phyloP scores from a whole-genome alignment of 2,113 vertebrate genomes.

The Gorsachius goisagi region DNA sequence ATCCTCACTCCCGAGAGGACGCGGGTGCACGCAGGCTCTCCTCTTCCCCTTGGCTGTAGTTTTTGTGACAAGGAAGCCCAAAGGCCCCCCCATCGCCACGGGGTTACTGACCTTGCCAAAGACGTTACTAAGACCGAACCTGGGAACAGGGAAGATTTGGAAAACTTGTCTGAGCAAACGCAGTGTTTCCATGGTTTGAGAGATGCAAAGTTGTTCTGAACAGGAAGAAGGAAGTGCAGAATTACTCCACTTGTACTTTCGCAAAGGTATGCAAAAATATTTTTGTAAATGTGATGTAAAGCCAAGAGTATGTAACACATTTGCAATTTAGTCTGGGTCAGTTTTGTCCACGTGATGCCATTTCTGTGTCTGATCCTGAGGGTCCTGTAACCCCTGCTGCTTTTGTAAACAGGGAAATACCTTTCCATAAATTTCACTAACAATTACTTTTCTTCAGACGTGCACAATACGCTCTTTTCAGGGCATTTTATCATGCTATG shows the following conservation, averaged over 20 bases:
- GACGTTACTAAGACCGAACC: background rate
- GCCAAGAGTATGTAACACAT: background rate
- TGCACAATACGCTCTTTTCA: background rate
- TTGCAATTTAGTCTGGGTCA: background rate
- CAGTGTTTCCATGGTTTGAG: background rate
- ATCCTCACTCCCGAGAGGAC: background rate
- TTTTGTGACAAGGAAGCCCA: background rate
- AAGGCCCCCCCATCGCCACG: accelerated
- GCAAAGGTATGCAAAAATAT: background rate
- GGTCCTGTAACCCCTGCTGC: background rate
- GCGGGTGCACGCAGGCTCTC: background rate
- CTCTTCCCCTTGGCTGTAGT: background rate
- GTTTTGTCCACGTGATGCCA: background rate
- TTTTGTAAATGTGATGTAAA: background rate
- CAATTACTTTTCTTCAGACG: background rate
- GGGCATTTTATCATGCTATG: background rate
- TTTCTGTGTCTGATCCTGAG: background rate
- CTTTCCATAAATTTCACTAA: background rate
- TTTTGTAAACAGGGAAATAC: background rate
- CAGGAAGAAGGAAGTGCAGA: background rate
- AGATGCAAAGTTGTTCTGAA: background rate
- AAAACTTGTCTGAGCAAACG: background rate
- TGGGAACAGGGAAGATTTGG: background rate
- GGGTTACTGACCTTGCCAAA: background rate
- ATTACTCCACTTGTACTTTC: background rate